phyloP scores from a whole-genome alignment of 2,113 vertebrate genomes.

The Formicarius rufipectus region DNA sequence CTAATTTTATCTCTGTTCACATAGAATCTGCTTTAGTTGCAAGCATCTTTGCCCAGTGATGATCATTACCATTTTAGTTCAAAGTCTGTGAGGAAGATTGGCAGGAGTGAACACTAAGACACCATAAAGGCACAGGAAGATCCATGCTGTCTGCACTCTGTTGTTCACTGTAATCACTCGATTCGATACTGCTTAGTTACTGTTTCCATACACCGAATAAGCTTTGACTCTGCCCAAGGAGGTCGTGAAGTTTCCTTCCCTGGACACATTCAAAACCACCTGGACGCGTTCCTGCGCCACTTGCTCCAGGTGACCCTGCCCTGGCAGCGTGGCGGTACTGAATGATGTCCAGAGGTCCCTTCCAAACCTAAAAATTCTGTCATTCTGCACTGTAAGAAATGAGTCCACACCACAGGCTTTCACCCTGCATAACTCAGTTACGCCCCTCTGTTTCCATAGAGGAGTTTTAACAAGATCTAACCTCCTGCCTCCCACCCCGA shows the following conservation, averaged over 20 bases:
- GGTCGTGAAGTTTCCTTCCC: not conserved
- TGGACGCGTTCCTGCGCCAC: rapidly evolving
- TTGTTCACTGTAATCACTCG: rapidly evolving
- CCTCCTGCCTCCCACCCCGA: rapidly evolving
- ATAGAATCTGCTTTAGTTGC: not conserved
- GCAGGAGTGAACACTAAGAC: rapidly evolving
- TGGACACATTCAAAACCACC: not conserved
- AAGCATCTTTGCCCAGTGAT: not conserved
- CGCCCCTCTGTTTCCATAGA: rapidly evolving
- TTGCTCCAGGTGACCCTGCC: not conserved
- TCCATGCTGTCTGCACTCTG: too few relatives aligned
- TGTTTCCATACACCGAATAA: rapidly evolving
- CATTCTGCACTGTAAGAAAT: not conserved
- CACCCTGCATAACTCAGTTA: not conserved
- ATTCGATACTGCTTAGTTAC: not conserved
- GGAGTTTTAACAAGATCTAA: rapidly evolving
- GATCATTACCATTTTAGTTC: not conserved
- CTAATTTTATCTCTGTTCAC: not conserved
- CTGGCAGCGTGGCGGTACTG: too few relatives aligned
- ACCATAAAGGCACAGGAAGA: rapidly evolving
- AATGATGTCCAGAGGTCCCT: not conserved
- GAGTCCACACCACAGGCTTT: rapidly evolving
- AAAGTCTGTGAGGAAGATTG: not conserved
- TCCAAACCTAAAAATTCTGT: too few relatives aligned
- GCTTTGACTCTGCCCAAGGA: not conserved